Conservation (phyloP, 2,888 invertebrate species). For the Ganaspis brasiliensis region DNA sequence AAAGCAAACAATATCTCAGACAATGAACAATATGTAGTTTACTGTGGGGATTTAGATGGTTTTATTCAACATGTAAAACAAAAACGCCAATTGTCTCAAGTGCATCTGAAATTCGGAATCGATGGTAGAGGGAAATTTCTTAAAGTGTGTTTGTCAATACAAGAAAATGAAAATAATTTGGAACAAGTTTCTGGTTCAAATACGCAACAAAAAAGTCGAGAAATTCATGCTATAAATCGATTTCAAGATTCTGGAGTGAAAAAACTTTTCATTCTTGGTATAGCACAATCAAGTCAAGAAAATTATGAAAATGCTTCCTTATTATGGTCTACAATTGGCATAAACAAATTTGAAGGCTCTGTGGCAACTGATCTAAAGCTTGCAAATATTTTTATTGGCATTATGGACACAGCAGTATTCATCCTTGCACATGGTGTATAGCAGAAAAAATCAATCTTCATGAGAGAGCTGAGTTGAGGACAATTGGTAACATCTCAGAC, state of each 20-base stretch:
- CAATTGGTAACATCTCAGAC: too few relatives aligned
- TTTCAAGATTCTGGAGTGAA: conserved; percentile 46
- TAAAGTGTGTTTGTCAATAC: conserved; percentile 46
- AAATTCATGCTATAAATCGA: conserved; percentile 17
- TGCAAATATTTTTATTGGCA: conserved; percentile 42
- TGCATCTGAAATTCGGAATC: conserved; percentile 24
- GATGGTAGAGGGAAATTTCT: conserved; percentile 21
- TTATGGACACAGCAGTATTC: conserved; percentile 44
- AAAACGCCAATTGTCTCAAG: conserved; percentile 18
- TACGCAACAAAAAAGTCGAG: neutral
- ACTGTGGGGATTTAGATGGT: conserved; percentile 5
- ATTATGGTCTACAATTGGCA: conserved; percentile 40
- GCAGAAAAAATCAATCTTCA: conserved; percentile 26
- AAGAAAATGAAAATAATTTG: conserved; percentile 18
- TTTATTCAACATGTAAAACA: conserved; percentile 35
- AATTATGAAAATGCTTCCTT: conserved; percentile 46
- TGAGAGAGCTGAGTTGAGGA: too few relatives aligned
- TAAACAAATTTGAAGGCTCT: conserved; percentile 39
- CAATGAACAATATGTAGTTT: conserved; percentile 18
- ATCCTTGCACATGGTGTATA: conserved; percentile 47
- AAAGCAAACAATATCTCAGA: conserved; percentile 28
- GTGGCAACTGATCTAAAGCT: conserved; percentile 23
- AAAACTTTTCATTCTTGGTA: conserved; percentile 31
- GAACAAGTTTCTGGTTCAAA: neutral
- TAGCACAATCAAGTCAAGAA: conserved; percentile 41